These are phyloP conservation scores for Limnephilus lunatus DNA, from an alignment of 2,888 invertebrate genomes.

Conservation along the genomic window DNA sequence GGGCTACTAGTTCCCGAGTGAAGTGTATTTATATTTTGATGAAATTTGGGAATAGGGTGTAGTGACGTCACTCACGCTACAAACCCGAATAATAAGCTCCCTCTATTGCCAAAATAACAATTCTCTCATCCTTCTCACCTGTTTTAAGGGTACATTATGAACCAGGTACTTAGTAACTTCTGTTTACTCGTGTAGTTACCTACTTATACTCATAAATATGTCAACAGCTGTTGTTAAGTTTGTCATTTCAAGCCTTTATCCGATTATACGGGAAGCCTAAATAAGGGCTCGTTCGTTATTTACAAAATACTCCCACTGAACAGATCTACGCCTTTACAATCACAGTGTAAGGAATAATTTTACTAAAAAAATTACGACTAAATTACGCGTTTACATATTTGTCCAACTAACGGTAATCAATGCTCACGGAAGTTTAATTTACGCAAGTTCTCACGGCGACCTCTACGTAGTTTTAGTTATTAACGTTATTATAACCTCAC, in stretches of 20 bases:
- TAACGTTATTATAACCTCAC: no score
- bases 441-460: no score
- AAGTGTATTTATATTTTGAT: conserved; percentile 5
- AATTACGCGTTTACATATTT: no score
- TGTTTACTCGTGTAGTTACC: neutral
- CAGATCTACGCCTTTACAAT: no score
- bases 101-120: conserved; percentile 1
- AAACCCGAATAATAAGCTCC: neutral
- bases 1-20: neutral
- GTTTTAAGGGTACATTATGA: neutral
- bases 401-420: no score
- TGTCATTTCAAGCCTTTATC: conserved; percentile 7
- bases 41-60: neutral
- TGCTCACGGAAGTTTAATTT: no score
- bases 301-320: neutral
- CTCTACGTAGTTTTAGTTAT: no score
- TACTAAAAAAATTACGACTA: no score
- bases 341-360: no score
- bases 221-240: conserved; percentile 11
- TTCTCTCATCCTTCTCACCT: conserved; percentile 19
- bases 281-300: neutral
- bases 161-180: neutral
- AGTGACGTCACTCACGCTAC: neutral
- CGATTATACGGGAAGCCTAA: neutral
- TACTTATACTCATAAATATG: conserved; percentile 7